Percentiles rank a stretch among this genome's conserved stretches.
Conservation (phyloP, 1,140 invertebrate genomes). For the Archivesica marissinica region DNA sequence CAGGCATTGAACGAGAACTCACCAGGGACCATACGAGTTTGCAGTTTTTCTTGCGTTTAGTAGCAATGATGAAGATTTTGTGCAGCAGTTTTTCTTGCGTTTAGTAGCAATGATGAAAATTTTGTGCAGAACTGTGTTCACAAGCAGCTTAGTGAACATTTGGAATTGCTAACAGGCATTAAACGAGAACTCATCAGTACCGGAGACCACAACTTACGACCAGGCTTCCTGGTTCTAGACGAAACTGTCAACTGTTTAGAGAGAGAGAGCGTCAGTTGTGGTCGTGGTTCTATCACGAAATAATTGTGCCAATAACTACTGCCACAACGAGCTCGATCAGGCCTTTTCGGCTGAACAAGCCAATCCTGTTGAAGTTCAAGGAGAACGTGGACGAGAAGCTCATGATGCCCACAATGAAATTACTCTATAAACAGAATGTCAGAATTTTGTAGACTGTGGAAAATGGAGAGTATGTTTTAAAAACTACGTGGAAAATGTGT, state of each 20-base stretch:
- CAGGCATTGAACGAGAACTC: conserved; percentile 1
- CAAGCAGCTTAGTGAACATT: not conserved
- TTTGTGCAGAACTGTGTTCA: not conserved
- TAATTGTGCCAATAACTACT: not conserved
- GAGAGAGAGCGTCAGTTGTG: not conserved
- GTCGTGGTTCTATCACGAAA: not conserved
- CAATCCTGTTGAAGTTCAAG: not conserved
- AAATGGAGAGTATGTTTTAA: not conserved
- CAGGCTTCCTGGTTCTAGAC: not conserved
- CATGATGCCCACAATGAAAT: not conserved
- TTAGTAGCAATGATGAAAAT: conserved; percentile 13
- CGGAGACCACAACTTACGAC: not conserved
- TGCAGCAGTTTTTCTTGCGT: conserved; percentile 10
- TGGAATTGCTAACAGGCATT: not conserved
- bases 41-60: conserved; percentile 16
- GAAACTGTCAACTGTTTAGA: not conserved
- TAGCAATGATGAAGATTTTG: conserved; percentile 33
- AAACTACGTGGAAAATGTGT: not conserved
- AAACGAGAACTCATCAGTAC: conserved; percentile 14
- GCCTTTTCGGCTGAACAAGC: conserved; percentile 12
- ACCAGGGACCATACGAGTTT: no score
- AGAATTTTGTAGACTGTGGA: not conserved
- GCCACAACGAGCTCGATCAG: conserved; percentile 2
- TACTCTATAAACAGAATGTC: conserved; percentile 3
- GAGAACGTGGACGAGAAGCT: not conserved